These are phyloP conservation scores for Pseudoips prasinana DNA, from an alignment of 2,888 invertebrate genomes.

Conservation along the genomic window DNA sequence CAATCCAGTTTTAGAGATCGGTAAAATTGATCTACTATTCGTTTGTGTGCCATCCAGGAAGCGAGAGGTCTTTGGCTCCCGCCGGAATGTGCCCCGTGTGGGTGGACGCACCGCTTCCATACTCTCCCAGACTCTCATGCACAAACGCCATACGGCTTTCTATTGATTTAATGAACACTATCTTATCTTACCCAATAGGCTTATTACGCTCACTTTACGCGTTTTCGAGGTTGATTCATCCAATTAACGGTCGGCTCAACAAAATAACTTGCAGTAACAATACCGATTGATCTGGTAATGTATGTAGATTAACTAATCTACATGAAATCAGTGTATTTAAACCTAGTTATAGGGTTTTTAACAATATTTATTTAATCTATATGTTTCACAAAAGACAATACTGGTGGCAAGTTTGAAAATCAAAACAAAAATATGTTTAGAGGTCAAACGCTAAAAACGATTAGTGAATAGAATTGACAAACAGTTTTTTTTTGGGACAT, in stretches of 20 bases:
- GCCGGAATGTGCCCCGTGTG: slow-evolving; percentile 67
- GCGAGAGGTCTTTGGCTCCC: slow-evolving; percentile 78
- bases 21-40: slow-evolving; percentile 50
- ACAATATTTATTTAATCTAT: no score
- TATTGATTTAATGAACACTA: slow-evolving; percentile 78
- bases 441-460: no score
- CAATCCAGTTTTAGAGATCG: slow-evolving; percentile 39
- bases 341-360: no score
- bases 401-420: no score
- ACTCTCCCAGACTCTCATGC: slow-evolving; percentile 55
- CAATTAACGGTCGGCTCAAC: slow-evolving; percentile 18
- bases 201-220: slow-evolving; percentile 61
- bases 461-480: no score
- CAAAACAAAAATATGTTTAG: no score
- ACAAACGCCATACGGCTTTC: slow-evolving; percentile 60
- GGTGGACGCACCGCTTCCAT: slow-evolving; percentile 51
- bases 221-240: slow-evolving; percentile 38
- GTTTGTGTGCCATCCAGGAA: slow-evolving; percentile 69
- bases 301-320: slow-evolving; percentile 18
- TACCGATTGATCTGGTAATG: slow-evolving; percentile 20
- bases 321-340: neutral
- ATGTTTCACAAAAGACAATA: no score
- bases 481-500: no score
- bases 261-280: slow-evolving; percentile 8
- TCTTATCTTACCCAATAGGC: slow-evolving; percentile 74